Base-by-base conservation (phyloP, 2,113 vertebrate species). In the Sclerurus mexicanus region DNA sequence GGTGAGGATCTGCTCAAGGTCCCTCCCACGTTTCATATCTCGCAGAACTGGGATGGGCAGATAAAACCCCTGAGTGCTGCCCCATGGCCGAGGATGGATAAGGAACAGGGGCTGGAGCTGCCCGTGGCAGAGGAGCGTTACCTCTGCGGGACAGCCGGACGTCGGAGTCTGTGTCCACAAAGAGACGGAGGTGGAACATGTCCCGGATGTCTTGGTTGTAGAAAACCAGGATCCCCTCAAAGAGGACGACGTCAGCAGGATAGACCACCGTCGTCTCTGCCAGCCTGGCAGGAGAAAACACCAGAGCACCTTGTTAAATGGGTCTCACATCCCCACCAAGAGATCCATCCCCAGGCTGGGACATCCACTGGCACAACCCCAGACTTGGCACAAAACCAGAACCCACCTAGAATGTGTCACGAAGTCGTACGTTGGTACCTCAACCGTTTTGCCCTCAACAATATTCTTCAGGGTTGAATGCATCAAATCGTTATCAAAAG, bases 111-210 rank as follows among this genome's bases (percentile, higher is more conserved):
- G 5, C 33, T 2, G 25, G 19, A 2, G 4, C 4, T 6, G 53
- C 42, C 47, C 5, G 1, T 3, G 42, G n/a, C 0, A 1, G 47
- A 6, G 0, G 35, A 8, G 4, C 30, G 1, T 81, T 69, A 99
- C 99, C 99, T 98, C 99, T 98, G 75, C 99, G 98, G 40, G 99
- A 99, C 90, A 99, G 98, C 81, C 99, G 96, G 20, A 99, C 99
- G 0, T 99, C 99, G 0, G 99, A 99, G 96, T 99, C 99, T 0
- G 99, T 99, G 97, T 99, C 99, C 56, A 99, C 99, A 5, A 99
- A 99, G 69, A 99, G 98, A 23, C 99, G 99, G 95, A 99, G 99
- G 67, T 99, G 99, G 95, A 99, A 99, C 99, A 99, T 99, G 85
- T 99, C 99, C 24, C 99, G 97, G 74, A 99, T 99, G 95, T 99